These are phyloP conservation scores for Gopherus evgoodei DNA, from an alignment of 2,113 vertebrate species.

Conservation along the genomic window DNA sequence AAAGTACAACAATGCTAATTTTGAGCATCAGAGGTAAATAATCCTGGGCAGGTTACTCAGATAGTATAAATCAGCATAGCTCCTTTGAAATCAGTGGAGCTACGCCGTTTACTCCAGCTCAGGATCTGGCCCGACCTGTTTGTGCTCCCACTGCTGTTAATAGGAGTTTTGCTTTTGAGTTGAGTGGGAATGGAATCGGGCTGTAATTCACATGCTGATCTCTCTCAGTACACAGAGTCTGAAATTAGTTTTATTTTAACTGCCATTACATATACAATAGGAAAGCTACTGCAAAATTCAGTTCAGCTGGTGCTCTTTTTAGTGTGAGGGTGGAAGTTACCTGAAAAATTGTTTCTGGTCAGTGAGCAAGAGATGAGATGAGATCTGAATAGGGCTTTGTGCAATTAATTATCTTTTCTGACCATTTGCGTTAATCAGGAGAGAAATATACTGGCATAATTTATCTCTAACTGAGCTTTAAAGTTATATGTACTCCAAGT, in stretches of 20 bases:
- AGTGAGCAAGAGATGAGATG: neutral
- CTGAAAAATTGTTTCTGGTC: neutral
- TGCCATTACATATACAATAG: neutral
- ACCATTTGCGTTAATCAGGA: conserved; percentile 2
- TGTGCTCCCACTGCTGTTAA: conserved; percentile 29
- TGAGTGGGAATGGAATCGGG: neutral
- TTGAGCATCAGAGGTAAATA: neutral
- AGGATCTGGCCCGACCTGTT: neutral
- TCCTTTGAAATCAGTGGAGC: conserved; percentile 4
- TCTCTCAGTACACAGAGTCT: neutral
- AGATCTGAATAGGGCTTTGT: neutral
- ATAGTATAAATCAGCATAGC: neutral
- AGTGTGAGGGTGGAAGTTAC: neutral
- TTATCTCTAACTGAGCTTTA: neutral
- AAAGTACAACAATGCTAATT: neutral
- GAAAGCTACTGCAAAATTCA: neutral
- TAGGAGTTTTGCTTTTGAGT: conserved; percentile 5
- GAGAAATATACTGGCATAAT: neutral
- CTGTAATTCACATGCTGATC: conserved; percentile 2
- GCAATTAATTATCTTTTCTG: neutral
- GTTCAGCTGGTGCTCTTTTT: neutral
- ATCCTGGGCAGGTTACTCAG: neutral
- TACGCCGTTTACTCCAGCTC: neutral
- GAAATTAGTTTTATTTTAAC: conserved; percentile 19
- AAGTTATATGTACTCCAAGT: neutral